These are phyloP conservation scores for Diceros bicornis DNA, from an alignment of 2,797 vertebrate species.

Conservation along the genomic window DNA sequence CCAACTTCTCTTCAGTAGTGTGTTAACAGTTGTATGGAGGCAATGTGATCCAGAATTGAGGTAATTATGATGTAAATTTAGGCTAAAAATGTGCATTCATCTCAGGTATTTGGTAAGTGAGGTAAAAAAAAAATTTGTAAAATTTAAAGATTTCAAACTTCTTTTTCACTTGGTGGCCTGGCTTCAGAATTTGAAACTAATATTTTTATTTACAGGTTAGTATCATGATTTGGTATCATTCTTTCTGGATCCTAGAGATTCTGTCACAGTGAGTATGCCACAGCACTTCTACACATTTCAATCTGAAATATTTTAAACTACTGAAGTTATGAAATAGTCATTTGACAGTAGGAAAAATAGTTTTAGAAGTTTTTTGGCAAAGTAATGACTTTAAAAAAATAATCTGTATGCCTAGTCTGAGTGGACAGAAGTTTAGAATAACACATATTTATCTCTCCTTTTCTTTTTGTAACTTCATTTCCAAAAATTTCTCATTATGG, in stretches of 20 bases:
- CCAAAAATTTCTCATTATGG: not conserved
- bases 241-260: not conserved
- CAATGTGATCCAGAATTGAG: slow-evolving; percentile 30
- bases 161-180: not conserved
- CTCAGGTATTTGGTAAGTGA: slow-evolving; percentile 50
- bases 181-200: not conserved
- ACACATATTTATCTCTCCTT: not conserved
- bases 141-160: not conserved
- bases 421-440: not conserved
- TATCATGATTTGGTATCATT: not conserved
- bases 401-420: not conserved
- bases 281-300: not conserved
- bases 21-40: not conserved
- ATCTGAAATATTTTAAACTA: not conserved
- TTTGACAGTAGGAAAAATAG: not conserved
- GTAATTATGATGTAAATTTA: slow-evolving; percentile 32
- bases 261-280: not conserved
- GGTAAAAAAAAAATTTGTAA: slow-evolving; percentile 37
- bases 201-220: not conserved
- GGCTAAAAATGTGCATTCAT: slow-evolving; percentile 54
- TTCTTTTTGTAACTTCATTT: not conserved
- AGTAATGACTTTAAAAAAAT: not conserved
- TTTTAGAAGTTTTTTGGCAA: not conserved
- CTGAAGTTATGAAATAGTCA: not conserved
- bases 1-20: slow-evolving; percentile 53